Conservation (phyloP, 2,113 vertebrate species). For the Patagioenas fasciata region DNA sequence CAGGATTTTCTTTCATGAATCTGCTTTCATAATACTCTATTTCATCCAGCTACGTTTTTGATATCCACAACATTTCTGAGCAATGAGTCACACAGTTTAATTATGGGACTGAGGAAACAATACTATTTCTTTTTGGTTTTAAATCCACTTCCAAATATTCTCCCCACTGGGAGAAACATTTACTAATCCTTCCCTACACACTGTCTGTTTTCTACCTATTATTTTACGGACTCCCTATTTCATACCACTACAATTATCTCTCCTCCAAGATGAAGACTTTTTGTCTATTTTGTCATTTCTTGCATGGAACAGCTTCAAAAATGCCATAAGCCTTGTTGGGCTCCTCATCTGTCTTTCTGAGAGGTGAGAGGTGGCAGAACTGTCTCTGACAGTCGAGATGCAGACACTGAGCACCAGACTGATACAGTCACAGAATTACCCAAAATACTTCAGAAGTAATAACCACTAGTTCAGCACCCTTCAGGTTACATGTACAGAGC, state of each 20-base stretch:
- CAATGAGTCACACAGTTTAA: neutral
- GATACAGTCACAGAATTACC: neutral
- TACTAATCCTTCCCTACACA: neutral
- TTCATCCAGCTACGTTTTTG: neutral
- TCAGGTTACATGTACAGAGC: fast-evolving
- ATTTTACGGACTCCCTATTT: neutral
- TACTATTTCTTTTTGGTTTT: neutral
- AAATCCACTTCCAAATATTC: neutral
- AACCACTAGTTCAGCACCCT: neutral
- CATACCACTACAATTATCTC: neutral
- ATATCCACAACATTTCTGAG: neutral
- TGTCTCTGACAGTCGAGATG: neutral
- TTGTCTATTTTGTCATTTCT: neutral
- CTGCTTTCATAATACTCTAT: neutral
- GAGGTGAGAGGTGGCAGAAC: neutral
- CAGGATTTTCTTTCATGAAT: neutral
- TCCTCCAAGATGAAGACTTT: neutral
- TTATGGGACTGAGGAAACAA: neutral
- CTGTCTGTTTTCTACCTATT: neutral
- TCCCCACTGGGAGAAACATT: neutral
- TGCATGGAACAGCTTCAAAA: neutral
- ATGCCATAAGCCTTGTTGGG: neutral
- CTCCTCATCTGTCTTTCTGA: neutral
- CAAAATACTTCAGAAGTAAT: neutral
- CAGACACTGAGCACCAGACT: neutral